Evolutionary conservation across 37 sponge, comb jelly and placozoan genomes (phyloP), one percentile per base, ranked within the genome.

Genomic region (Halichondria panicea): DNA sequence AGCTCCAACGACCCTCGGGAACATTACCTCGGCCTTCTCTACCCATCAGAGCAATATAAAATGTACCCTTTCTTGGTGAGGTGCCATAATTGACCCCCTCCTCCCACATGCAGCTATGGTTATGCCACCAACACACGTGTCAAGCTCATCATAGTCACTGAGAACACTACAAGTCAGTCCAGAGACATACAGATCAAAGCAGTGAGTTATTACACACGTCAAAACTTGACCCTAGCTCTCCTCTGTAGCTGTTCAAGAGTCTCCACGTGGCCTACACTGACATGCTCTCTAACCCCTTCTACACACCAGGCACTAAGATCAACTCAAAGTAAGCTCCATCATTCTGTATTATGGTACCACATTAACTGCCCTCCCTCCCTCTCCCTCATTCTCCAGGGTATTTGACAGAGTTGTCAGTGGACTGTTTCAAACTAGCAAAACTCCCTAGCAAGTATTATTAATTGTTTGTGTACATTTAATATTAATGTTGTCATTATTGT

Each of bases 111-210:
- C 43, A 93, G 94, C 21, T 98, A 95, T 80, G 99, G 99, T 18
- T 98, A 98, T 81, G 92, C 97, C 11, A 98, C 99, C 0, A 98
- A 95, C 75, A 95, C 96, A 32, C 75, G 94, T 63, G 87, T 93
- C 15, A 98, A 98, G 68, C 82, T 98, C 39, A 84, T 98, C 50
- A 58, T 95, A 6, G 75, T 98, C 19, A 85, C 83, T 27, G 93
- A 92, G 64, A 90, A 87, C 66, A 55, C 70, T 22, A 59, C 83
- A 30, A 89, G 82, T 40, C 84, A 93, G 68, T 63, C 72, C 28
- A 82, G 74, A 59, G 97, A 96, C 66, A 38, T 34, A n/a, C 91
- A 90, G 12, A 87, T 93, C 68, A 89, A 87, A 63, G 27, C 52
- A 61, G 95, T 94, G 55, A 75, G 88, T 63, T 65, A 30, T 22